Evolutionary conservation across 2,113 vertebrate species (phyloP).

Genomic region (Todiramphus saurophagus): DNA sequence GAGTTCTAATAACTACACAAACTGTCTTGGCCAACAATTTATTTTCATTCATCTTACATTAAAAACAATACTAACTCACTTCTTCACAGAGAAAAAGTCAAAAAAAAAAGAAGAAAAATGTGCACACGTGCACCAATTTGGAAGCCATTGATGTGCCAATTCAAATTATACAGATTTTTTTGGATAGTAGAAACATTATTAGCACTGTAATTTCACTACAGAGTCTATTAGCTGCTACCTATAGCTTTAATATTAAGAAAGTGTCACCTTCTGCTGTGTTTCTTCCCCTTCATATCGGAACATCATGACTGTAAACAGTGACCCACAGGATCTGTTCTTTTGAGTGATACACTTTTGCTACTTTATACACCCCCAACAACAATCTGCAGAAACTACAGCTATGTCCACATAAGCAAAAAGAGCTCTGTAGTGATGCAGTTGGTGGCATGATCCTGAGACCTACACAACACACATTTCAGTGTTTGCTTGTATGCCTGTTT

Average conservation of each 20-base stretch:
- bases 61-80: neutral
- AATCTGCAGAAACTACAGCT: neutral
- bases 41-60: neutral
- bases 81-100: neutral
- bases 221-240: neutral
- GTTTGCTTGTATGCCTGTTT: neutral
- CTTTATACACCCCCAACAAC: neutral
- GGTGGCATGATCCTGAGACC: neutral
- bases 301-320: neutral
- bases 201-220: neutral
- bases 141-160: neutral
- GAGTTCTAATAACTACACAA: neutral
- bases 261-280: rapidly evolving
- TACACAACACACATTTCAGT: rapidly evolving
- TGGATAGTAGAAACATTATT: no score
- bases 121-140: neutral
- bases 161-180: neutral
- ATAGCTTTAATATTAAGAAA: neutral
- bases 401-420: neutral
- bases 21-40: neutral
- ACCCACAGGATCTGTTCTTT: neutral
- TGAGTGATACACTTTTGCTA: neutral
- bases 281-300: neutral
- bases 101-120: neutral
- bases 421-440: neutral